These are phyloP conservation scores for Ptychodera flava DNA, from an alignment of 35 echinoderm and acorn worm species.

Conservation along the genomic window DNA sequence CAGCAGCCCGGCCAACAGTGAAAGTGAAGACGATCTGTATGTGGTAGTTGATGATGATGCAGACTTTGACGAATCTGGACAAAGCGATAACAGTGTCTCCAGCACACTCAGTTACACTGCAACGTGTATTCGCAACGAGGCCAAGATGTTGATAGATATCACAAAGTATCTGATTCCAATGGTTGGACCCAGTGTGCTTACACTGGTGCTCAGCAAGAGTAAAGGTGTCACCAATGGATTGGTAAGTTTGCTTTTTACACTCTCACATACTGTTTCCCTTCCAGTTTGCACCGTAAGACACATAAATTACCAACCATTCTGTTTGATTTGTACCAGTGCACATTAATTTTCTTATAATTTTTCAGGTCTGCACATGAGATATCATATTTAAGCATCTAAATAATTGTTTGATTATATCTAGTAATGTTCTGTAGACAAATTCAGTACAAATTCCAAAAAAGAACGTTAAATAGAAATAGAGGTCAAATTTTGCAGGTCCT, in stretches of 20 bases:
- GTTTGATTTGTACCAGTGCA: too few relatives aligned
- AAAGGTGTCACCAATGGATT: conserved; percentile 72
- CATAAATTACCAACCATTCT: too few relatives aligned
- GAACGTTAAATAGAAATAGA: too few relatives aligned
- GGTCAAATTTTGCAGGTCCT: too few relatives aligned
- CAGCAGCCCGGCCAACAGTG: neutral
- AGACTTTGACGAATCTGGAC: conserved; percentile 85
- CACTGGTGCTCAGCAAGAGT: conserved; percentile 47
- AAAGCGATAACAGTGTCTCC: conserved; percentile 58
- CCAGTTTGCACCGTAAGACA: neutral
- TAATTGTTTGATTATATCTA: too few relatives aligned
- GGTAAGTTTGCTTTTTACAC: conserved; percentile 39
- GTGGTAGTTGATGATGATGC: conserved; percentile 82
- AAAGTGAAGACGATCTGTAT: conserved; percentile 23
- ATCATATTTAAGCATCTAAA: too few relatives aligned
- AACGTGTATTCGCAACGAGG: conserved; percentile 52
- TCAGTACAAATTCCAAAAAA: too few relatives aligned
- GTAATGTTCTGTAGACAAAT: too few relatives aligned
- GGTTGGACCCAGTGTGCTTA: conserved; percentile 67
- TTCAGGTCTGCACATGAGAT: too few relatives aligned
- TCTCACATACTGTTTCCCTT: neutral
- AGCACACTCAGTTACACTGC: conserved; percentile 5
- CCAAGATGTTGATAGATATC: conserved; percentile 74
- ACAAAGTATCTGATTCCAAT: conserved; percentile 69
- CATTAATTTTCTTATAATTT: too few relatives aligned